A percentile compares a stretch with the other conserved stretches of the same genome.
phyloP scores from a whole-genome alignment of 2,888 invertebrate species.

The Standfussiana lucernea region DNA sequence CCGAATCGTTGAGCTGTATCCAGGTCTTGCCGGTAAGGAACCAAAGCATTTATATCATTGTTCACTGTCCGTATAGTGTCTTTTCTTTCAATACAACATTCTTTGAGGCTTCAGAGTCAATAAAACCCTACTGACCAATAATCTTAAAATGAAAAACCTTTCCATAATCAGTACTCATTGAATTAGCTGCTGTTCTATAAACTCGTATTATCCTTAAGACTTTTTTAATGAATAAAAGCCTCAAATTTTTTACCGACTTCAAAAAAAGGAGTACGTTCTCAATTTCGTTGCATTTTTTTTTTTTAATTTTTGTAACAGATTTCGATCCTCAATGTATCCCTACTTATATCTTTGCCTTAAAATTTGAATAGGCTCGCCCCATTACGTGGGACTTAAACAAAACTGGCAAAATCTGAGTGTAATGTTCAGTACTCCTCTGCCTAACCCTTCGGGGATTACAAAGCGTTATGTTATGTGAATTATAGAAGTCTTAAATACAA shows the following conservation, averaged over 20 bases:
- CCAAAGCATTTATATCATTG: conserved; percentile 57
- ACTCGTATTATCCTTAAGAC: neutral
- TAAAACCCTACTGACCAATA: neutral
- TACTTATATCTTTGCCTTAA: neutral
- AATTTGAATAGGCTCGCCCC: neutral
- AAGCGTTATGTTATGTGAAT: too few relatives aligned
- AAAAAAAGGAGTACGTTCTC: too few relatives aligned
- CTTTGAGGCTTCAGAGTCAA: neutral
- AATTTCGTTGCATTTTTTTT: too few relatives aligned
- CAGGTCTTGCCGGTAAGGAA: conserved; percentile 92
- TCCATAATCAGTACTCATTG: neutral
- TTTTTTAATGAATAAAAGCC: neutral
- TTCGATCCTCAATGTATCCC: neutral
- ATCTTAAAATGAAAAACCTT: neutral
- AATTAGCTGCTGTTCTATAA: neutral
- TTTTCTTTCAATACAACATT: neutral
- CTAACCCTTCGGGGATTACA: too few relatives aligned
- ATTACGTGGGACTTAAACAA: too few relatives aligned
- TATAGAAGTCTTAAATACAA: neutral
- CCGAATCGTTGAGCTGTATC: conserved; percentile 92
- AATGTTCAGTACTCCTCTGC: too few relatives aligned
- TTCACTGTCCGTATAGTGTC: neutral
- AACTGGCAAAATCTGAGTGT: too few relatives aligned
- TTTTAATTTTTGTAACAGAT: neutral
- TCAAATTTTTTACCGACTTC: too few relatives aligned